These are phyloP conservation scores for Sylvilagus bachmani DNA, from an alignment of 2,113 vertebrate genomes.

Conservation along the genomic window DNA sequence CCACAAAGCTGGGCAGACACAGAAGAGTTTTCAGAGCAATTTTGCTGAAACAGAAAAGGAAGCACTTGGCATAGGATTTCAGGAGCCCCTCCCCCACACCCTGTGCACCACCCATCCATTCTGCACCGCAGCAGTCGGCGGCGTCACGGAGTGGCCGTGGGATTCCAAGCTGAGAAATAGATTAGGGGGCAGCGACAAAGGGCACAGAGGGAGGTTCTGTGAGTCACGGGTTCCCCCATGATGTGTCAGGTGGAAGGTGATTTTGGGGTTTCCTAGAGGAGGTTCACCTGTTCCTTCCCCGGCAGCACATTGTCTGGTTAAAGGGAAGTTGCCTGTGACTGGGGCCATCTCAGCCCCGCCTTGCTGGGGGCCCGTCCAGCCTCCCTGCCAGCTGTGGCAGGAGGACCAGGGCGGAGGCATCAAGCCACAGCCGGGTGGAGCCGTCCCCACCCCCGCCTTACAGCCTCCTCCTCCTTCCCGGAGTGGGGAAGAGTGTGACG, in stretches of 20 bases:
- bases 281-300: not conserved
- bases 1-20: not conserved
- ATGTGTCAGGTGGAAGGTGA: not conserved
- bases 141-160: not conserved
- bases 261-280: slow-evolving; percentile 7
- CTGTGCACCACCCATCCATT: too few species aligned
- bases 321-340: not conserved
- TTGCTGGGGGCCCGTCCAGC: not conserved
- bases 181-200: not conserved
- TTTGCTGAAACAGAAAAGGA: not conserved
- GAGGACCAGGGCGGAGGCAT: rapidly evolving
- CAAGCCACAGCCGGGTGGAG: too few species aligned
- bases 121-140: too few species aligned
- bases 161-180: not conserved
- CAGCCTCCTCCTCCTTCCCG: not conserved
- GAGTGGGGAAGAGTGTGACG: not conserved
- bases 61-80: slow-evolving; percentile 10
- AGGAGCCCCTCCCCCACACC: not conserved
- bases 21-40: not conserved
- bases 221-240: not conserved
- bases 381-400: not conserved
- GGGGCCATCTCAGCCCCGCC: not conserved
- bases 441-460: not conserved
- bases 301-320: not conserved
- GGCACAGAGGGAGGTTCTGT: not conserved